Percentiles rank a stretch among this genome's conserved stretches.
Evolutionary conservation across 2,797 vertebrate species (phyloP).

Genomic region (Apogon talboti): DNA sequence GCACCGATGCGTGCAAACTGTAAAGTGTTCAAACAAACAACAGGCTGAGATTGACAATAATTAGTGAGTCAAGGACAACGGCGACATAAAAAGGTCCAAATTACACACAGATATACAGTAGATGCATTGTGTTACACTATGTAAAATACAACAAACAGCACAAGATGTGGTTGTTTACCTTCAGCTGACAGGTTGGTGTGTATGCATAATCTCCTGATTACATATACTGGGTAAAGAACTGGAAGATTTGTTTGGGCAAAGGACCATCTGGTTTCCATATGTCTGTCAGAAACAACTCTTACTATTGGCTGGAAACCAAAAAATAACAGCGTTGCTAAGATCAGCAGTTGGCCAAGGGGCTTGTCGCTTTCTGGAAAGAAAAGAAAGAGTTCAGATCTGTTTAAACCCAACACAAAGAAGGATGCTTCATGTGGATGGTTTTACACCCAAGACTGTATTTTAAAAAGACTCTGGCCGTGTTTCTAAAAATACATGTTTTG

Average conservation of each 20-base stretch:
- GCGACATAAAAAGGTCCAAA: not conserved
- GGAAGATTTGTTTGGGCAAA: conserved; percentile 60
- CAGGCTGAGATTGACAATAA: conserved; percentile 29
- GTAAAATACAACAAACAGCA: conserved; percentile 20
- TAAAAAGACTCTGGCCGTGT: not conserved
- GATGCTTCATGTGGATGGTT: conserved; percentile 14
- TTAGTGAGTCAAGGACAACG: conserved; percentile 29
- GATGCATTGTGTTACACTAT: conserved; percentile 32
- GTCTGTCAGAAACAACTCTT: conserved; percentile 65
- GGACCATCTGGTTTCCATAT: conserved; percentile 77
- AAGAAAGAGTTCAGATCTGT: conserved; percentile 46
- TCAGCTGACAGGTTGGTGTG: conserved; percentile 58
- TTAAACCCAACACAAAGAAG: conserved; percentile 38
- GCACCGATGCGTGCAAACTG: conserved; percentile 32
- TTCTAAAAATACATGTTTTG: not conserved
- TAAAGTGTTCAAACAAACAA: conserved; percentile 43
- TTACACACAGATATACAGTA: conserved; percentile 15
- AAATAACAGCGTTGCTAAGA: conserved; percentile 56
- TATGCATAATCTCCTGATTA: conserved; percentile 64
- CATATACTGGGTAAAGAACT: conserved; percentile 47
- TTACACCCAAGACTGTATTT: conserved; percentile 16
- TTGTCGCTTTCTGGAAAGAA: conserved; percentile 53
- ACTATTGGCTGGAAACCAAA: conserved; percentile 59
- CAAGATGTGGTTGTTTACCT: conserved; percentile 59
- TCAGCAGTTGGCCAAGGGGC: conserved; percentile 46